Evolutionary conservation across 2,797 vertebrate species (phyloP), one percentile per base, ranked within the genome.

Genomic region (Micrastur ruficollis): DNA sequence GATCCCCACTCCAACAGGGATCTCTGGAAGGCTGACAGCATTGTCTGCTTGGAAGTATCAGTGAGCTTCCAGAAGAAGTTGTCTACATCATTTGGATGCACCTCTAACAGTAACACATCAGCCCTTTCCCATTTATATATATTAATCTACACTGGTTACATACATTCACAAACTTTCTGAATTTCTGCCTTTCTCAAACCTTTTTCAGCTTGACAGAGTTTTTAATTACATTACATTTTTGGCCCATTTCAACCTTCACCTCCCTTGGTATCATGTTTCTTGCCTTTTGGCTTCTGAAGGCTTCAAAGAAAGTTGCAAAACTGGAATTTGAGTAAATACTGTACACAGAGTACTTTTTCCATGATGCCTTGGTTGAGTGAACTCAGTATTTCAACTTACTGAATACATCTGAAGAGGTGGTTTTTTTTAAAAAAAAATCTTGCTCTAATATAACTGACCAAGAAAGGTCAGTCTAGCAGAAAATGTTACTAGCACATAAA

Each of bases 321-420:
- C 92, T 94, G 92, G 93, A 94, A 91, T 89, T 81, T 92, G 88
- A 94, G 86, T 80, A 96, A 96, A 94, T 89, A 92, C 56, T 80
- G 67, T 26, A 92, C 46, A 29, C 89, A 83, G 59, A 88, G 27
- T 76, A 66, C 55, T 68, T 91, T 65, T 91, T 93, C 75, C 91
- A 90, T 58, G 46, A 73, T 61, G 73, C 26, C 12, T 44, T 89
- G 62, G 50, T 78, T 71, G 53, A 92, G 20, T 34, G 61, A 90
- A 89, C 27, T 92, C 50, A 58, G 58, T 66, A 87, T 78, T 96
- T 90, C 63, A 92, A 59, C 14, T 83, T 79, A 91, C 6, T 89
- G 36, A 93, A 74, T 56, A 68, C 14, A 90, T 40, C 34, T 63
- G 74, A 70, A 49, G 36, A 62, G 49, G 40, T 49, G 49, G 40